Evolutionary conservation across 1,140 invertebrate genomes (phyloP).

Genomic region (Diorhabda elongata): DNA sequence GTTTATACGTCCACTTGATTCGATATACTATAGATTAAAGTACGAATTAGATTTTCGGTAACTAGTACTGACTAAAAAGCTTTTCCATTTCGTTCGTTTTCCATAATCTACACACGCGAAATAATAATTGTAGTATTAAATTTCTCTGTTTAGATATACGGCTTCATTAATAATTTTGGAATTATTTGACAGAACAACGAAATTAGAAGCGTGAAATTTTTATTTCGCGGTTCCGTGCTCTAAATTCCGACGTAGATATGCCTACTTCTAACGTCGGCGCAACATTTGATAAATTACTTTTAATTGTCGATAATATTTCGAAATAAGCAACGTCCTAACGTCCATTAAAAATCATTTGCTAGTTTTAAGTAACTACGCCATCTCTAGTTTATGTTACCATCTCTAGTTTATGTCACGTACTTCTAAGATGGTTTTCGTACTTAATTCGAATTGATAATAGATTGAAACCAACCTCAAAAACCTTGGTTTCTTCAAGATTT

Average conservation of each 20-base stretch:
- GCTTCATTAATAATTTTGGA: constrained; percentile 1
- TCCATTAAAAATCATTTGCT: no score
- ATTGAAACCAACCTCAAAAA: no score
- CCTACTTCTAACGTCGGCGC: background rate
- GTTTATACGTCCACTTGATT: no score
- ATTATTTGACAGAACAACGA: background rate
- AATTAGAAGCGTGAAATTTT: constrained; percentile 1
- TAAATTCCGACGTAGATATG: background rate
- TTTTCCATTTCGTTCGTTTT: background rate
- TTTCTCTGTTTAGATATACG: background rate
- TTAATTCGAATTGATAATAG: no score
- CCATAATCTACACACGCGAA: background rate
- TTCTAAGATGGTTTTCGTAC: no score
- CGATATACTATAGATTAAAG: no score
- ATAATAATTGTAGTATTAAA: background rate
- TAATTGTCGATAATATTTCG: background rate
- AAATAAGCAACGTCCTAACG: no score
- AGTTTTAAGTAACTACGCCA: no score
- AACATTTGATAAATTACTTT: background rate
- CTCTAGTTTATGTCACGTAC: no score
- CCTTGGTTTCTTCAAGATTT: no score
- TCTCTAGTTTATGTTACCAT: no score
- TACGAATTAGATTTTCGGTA: no score
- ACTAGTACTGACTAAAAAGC: background rate
- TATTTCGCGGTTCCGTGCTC: background rate